Percentiles rank a stretch among this genome's conserved stretches.
Evolutionary conservation across 2,888 invertebrate species (phyloP).

Genomic region (Erebia ligea): DNA sequence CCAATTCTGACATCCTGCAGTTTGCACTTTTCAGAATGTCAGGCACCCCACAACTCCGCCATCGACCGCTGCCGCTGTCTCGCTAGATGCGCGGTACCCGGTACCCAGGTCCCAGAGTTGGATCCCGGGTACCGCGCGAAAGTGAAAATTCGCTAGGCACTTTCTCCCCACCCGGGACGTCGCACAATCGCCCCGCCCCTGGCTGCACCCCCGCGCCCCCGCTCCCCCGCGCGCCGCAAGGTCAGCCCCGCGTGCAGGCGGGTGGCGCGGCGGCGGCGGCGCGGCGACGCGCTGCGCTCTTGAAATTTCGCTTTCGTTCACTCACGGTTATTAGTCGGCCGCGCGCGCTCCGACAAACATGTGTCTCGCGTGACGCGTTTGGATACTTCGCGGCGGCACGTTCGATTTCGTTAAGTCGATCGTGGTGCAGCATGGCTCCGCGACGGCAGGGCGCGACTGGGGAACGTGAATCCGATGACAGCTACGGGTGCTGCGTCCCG

Average conservation of each 20-base stretch:
- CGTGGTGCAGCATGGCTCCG: constrained; percentile 77
- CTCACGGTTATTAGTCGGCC: constrained; percentile 83
- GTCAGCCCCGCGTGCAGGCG: constrained; percentile 59
- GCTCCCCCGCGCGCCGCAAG: constrained; percentile 47
- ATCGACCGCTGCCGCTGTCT: constrained; percentile 50
- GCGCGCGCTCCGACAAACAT: constrained; percentile 84
- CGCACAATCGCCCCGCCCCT: constrained; percentile 63
- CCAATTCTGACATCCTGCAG: constrained; percentile 22
- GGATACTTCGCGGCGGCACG: constrained; percentile 61
- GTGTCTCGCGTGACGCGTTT: constrained; percentile 82
- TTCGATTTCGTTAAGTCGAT: constrained; percentile 74
- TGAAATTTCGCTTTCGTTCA: constrained; percentile 88
- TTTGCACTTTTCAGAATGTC: constrained; percentile 31
- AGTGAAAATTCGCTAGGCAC: constrained; percentile 80
- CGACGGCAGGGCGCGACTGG: constrained; percentile 79
- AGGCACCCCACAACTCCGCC: constrained; percentile 35
- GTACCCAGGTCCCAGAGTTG: not conserved
- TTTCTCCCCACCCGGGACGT: constrained; percentile 75
- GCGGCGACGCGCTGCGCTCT: constrained; percentile 83
- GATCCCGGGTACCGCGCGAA: constrained; percentile 59
- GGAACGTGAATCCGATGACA: constrained; percentile 76
- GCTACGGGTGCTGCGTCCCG: constrained; percentile 91
- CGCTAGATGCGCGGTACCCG: constrained; percentile 46
- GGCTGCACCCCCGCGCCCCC: constrained; percentile 60
- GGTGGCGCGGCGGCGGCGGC: constrained; percentile 57